Percentiles rank a stretch among this genome's conserved stretches.
phyloP scores from a whole-genome alignment of 2,888 invertebrate species.

The Tenthredo amoena region DNA sequence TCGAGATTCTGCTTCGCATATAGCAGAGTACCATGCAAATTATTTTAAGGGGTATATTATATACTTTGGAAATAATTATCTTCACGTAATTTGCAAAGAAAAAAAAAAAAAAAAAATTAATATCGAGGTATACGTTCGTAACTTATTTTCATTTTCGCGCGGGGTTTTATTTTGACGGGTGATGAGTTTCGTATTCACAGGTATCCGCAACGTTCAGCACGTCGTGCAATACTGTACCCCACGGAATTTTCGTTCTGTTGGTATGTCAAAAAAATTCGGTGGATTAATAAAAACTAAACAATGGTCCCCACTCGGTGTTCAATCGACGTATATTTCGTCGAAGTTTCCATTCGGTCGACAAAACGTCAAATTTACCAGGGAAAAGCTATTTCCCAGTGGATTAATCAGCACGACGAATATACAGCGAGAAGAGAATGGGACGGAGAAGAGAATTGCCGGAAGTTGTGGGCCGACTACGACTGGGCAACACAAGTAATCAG shows the following conservation, averaged over 20 bases:
- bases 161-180: background rate
- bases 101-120: no score
- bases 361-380: constrained; percentile 24
- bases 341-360: background rate
- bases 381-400: constrained; percentile 44
- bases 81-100: no score
- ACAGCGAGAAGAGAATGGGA: background rate
- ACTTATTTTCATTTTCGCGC: background rate
- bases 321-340: constrained; percentile 18
- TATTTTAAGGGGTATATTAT: background rate
- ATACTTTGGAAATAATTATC: no score
- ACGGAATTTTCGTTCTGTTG: background rate
- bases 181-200: background rate
- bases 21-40: background rate
- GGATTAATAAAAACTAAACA: constrained; percentile 2
- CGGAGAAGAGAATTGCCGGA: constrained; percentile 10
- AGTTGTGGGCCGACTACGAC: background rate
- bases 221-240: background rate
- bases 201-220: background rate
- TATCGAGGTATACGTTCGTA: no score
- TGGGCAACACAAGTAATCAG: background rate
- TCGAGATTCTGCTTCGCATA: background rate
- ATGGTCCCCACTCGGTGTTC: background rate
- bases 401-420: constrained; percentile 40
- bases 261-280: background rate